phyloP scores from a whole-genome alignment of 2,888 invertebrate species.

The Monochamus alternatus region DNA sequence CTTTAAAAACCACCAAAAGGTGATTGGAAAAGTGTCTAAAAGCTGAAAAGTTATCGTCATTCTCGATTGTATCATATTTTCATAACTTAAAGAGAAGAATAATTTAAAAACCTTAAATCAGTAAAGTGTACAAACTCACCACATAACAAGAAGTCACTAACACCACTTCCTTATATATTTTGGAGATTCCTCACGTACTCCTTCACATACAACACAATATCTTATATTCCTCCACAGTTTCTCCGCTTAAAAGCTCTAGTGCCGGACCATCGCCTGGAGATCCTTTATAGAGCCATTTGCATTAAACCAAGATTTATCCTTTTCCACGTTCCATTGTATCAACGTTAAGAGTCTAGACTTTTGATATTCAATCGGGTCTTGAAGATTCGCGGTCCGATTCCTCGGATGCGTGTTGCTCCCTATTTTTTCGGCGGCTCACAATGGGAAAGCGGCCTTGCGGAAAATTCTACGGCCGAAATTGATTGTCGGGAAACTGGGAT shows the following conservation, averaged over 20 bases:
- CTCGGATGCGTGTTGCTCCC: not conserved
- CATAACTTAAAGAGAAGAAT: too few species aligned
- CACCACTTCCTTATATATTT: too few species aligned
- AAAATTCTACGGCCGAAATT: not conserved
- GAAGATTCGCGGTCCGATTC: not conserved
- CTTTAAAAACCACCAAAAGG: too few species aligned
- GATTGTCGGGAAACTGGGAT: not conserved
- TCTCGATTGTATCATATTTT: too few species aligned
- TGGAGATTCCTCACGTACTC: slow-evolving; percentile 22
- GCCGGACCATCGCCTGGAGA: slow-evolving; percentile 37
- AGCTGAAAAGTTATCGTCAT: too few species aligned
- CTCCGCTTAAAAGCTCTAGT: slow-evolving; percentile 21
- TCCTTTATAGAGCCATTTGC: slow-evolving; percentile 36
- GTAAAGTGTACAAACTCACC: too few species aligned
- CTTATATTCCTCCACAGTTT: slow-evolving; percentile 14
- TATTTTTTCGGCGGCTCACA: not conserved
- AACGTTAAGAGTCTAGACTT: slow-evolving; percentile 9
- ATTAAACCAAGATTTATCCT: slow-evolving; percentile 33
- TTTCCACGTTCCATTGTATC: slow-evolving; percentile 20
- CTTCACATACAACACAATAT: slow-evolving; percentile 21
- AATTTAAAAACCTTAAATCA: too few species aligned
- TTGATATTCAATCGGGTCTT: slow-evolving; percentile 14
- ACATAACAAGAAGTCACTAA: too few species aligned
- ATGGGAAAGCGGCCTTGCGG: not conserved
- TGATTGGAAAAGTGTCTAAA: too few species aligned